phyloP scores from a whole-genome alignment of 2,888 invertebrate genomes.

The Cerceris rybyensis region DNA sequence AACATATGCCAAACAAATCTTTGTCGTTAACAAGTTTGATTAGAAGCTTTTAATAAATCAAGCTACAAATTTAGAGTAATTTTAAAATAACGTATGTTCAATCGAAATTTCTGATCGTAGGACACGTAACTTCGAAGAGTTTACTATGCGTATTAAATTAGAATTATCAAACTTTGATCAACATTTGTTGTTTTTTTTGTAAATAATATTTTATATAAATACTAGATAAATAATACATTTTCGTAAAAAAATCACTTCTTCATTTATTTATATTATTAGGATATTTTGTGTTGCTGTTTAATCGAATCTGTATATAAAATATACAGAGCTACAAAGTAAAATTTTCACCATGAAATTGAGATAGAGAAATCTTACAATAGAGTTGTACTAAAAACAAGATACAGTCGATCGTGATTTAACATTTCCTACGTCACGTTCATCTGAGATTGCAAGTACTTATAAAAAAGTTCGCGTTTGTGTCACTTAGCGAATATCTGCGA shows the following conservation, averaged over 20 bases:
- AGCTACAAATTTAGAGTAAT: too few relatives aligned
- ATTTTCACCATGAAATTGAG: slow-evolving; percentile 10
- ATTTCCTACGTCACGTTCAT: not conserved
- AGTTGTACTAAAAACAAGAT: slow-evolving; percentile 19
- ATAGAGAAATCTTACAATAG: slow-evolving; percentile 18
- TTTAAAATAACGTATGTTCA: too few relatives aligned
- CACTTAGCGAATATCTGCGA: not conserved
- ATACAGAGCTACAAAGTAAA: slow-evolving; percentile 23
- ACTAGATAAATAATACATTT: slow-evolving; percentile 37
- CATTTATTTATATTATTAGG: slow-evolving; percentile 17
- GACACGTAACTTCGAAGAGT: too few relatives aligned
- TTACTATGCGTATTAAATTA: too few relatives aligned
- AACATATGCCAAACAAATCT: too few relatives aligned
- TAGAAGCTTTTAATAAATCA: too few relatives aligned
- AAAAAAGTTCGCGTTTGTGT: not conserved
- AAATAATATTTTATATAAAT: slow-evolving; percentile 27
- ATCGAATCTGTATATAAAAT: slow-evolving; percentile 19
- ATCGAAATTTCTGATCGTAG: too few relatives aligned
- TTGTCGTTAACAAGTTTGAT: too few relatives aligned
- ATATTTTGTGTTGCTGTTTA: slow-evolving; percentile 3
- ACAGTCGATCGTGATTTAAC: slow-evolving; percentile 8
- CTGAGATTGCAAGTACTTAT: not conserved
- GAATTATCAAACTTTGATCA: too few relatives aligned
- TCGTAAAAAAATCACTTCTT: slow-evolving; percentile 17
- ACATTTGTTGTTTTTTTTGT: slow-evolving; percentile 8